phyloP scores from a whole-genome alignment of 64 coral and sea anemone genomes.

The Platygyra sinensis region DNA sequence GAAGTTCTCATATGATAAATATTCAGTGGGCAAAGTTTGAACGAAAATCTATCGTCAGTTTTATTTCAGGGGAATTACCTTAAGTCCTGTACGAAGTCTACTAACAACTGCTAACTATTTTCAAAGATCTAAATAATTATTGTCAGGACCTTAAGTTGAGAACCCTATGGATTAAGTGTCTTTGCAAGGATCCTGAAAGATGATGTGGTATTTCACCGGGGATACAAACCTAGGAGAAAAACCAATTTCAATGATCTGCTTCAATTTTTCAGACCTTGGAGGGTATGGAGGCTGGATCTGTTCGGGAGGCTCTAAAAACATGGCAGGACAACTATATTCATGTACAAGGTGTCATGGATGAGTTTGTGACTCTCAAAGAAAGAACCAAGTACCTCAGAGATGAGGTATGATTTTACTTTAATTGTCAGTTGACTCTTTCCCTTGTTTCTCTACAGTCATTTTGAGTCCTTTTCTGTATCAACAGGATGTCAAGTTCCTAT shows the following conservation, averaged over 20 bases:
- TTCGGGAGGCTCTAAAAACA: conserved; percentile 78
- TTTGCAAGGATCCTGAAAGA: too few relatives aligned
- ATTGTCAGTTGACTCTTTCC: not conserved
- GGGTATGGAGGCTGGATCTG: conserved; percentile 84
- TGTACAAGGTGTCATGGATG: conserved; percentile 91
- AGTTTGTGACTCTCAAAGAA: conserved; percentile 88
- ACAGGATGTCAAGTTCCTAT: too few relatives aligned
- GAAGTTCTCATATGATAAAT: too few relatives aligned
- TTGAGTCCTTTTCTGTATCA: not conserved
- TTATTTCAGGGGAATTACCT: too few relatives aligned
- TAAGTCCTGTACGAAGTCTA: too few relatives aligned
- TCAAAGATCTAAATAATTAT: not conserved
- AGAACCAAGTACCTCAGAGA: conserved; percentile 94
- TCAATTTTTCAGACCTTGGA: conserved; percentile 69
- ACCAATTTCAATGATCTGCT: not conserved
- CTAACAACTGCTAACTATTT: too few relatives aligned
- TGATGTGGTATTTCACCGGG: too few relatives aligned
- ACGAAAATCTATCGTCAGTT: too few relatives aligned
- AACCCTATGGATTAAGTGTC: too few relatives aligned
- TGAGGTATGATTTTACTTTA: conserved; percentile 54
- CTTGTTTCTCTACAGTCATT: not conserved
- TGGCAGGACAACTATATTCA: conserved; percentile 93
- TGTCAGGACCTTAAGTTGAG: not conserved
- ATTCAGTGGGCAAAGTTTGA: too few relatives aligned
- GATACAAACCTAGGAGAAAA: too few relatives aligned